Base-by-base conservation (phyloP, 1,140 invertebrate species). In the Aphidius ervi region DNA sequence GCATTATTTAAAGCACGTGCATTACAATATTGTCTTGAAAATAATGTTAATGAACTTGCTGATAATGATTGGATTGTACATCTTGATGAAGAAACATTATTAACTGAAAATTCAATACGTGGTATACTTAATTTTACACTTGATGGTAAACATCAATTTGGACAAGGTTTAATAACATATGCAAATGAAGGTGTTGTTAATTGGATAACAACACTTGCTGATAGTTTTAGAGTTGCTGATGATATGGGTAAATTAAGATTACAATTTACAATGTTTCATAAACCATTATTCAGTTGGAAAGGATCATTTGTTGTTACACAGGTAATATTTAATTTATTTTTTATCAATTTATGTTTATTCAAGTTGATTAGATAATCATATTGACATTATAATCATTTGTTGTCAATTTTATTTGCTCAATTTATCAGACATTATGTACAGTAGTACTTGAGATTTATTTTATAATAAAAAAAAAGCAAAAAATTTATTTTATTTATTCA, bases 11-110 rank as follows among this genome's bases (percentile, higher is more conserved):
- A 99, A 77, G 93, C 95, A 0, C 84, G 97, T 66, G 96, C 96
- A 8, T 78, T 99, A 0, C 97, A 99, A 73, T 98, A 98, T 76
- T 97, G 95, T 72, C 81, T 98, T 9, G 96, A 98, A 81, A 91
- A 92, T 69, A 87, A 87, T 67, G 88, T 95, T 1, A 97, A 96
- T 77, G 86, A 93, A 65, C 75, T 97, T 9, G 86, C 85, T 20
- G 94, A 97, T 69, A 88, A 85, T 64, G 96, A 98, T 75, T 99
- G 95, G 95, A 92, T 99, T 69, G 94, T 99, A 3, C 97, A 99
- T 82, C 81, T 99, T 16, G 97, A 99, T 75, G 97, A 99, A 81
- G 97, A 99, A 78, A 98, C 97, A 0, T 75, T 99, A 41, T 80
- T 99, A 1, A 98, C 96, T 5, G 92, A 95, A 71, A 95, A 97